A percentile compares a stretch with the other conserved stretches of the same genome.
Conservation (phyloP, 2,797 vertebrate species). For the Schizopygopsis pylzovi region DNA sequence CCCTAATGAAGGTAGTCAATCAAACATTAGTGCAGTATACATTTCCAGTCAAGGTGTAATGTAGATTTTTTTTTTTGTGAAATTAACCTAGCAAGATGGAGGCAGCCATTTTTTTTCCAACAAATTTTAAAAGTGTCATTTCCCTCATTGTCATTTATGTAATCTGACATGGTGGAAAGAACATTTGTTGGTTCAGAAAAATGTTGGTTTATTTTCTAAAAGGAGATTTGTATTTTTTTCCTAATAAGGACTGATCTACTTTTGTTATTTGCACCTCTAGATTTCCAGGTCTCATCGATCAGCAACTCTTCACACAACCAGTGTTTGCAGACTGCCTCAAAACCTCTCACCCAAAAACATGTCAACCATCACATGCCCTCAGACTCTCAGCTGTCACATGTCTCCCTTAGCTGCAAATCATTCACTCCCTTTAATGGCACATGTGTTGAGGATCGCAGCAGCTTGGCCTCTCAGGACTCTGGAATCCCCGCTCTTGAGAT, state of each 20-base stretch:
- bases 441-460: conserved; percentile 77
- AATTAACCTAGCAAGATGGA: background rate
- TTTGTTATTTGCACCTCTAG: conserved; percentile 30
- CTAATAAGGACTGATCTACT: background rate
- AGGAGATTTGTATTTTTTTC: background rate
- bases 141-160: background rate
- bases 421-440: conserved; percentile 57
- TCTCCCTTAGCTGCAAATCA: conserved; percentile 67
- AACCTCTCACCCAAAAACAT: conserved; percentile 64
- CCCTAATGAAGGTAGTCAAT: background rate
- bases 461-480: conserved; percentile 86
- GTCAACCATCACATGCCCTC: conserved; percentile 48
- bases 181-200: background rate
- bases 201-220: background rate
- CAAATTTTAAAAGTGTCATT: background rate
- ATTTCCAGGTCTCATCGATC: conserved; percentile 13
- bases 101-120: background rate
- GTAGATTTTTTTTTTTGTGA: background rate
- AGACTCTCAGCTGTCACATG: conserved; percentile 41
- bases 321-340: conserved; percentile 34
- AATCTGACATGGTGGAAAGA: too few relatives aligned
- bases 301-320: background rate
- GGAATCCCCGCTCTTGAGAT: conserved; percentile 93
- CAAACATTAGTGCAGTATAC: background rate
- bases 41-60: background rate